Evolutionary conservation across 2,888 invertebrate genomes (phyloP).

Genomic region (Tiliacea aurago): DNA sequence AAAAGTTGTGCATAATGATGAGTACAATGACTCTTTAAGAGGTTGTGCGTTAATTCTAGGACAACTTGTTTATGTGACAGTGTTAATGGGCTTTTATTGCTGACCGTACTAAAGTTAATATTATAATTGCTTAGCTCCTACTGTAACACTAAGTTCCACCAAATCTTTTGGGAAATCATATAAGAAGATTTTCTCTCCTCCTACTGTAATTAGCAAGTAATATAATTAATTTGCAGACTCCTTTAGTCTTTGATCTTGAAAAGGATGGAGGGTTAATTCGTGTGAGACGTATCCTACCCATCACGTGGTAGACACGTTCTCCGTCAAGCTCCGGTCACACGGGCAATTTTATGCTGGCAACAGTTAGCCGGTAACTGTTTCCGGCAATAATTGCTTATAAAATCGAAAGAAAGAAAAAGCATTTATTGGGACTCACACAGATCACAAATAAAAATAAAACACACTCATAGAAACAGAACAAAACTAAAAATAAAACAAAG

Average conservation of each 20-base stretch:
- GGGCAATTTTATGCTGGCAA: conserved; percentile 1
- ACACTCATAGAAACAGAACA: too few relatives aligned
- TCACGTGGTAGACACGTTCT: conserved; percentile 10
- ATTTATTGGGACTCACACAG: too few relatives aligned
- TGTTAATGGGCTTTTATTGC: background rate
- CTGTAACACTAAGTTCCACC: background rate
- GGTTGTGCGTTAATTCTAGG: too few relatives aligned
- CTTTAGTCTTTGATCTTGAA: conserved; percentile 38
- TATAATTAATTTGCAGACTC: conserved; percentile 39
- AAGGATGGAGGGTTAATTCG: conserved; percentile 19
- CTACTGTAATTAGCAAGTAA: conserved; percentile 41
- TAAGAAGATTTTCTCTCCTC: conserved; percentile 32
- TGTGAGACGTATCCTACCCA: conserved; percentile 2
- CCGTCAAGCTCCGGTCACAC: background rate
- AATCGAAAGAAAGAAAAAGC: too few relatives aligned
- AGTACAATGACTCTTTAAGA: too few relatives aligned
- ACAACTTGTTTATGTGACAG: background rate
- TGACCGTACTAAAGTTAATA: background rate
- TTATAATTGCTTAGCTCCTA: background rate
- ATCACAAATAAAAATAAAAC: too few relatives aligned
- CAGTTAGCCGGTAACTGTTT: background rate
- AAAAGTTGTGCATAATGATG: background rate
- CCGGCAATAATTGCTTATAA: too few relatives aligned
- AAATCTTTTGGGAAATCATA: conserved; percentile 49
- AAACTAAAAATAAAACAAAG: too few relatives aligned